Evolutionary conservation across 2,113 vertebrate species (phyloP).

Genomic region (Psettodes erumei): DNA sequence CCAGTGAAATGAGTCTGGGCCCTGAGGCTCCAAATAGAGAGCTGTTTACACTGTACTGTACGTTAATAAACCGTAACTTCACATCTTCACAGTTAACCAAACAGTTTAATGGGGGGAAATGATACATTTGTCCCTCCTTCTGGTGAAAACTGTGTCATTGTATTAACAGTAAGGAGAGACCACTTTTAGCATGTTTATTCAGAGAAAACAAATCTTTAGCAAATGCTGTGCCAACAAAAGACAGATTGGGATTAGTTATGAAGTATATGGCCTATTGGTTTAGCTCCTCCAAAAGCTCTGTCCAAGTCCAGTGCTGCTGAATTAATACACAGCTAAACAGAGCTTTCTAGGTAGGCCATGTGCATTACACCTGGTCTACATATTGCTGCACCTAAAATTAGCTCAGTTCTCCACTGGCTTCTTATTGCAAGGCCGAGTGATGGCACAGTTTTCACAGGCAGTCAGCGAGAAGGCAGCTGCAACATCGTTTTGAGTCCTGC

Average conservation of each 20-base stretch:
- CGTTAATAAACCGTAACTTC: slow-evolving; percentile 43
- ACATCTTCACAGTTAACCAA: slow-evolving; percentile 19
- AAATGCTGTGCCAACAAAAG: no score
- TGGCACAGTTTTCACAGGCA: slow-evolving; percentile 58
- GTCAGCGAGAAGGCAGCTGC: slow-evolving; percentile 18
- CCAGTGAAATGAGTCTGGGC: slow-evolving; percentile 10
- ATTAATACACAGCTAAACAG: slow-evolving; percentile 27
- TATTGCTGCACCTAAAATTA: slow-evolving; percentile 77
- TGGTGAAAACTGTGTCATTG: slow-evolving; percentile 29
- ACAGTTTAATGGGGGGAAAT: slow-evolving; percentile 5
- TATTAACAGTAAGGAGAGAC: slow-evolving; percentile 20
- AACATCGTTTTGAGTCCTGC: slow-evolving; percentile 9
- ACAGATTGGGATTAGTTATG: slow-evolving; percentile 37
- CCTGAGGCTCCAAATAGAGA: slow-evolving; percentile 24
- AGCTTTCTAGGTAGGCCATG: slow-evolving; percentile 70
- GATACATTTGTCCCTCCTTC: slow-evolving; percentile 4
- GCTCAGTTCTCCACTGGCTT: slow-evolving; percentile 63
- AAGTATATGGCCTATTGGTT: slow-evolving; percentile 23
- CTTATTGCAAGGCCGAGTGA: slow-evolving; percentile 44
- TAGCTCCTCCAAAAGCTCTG: slow-evolving; percentile 15
- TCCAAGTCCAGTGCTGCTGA: slow-evolving; percentile 34
- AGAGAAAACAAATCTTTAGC: slow-evolving; percentile 41
- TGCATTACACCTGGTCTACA: slow-evolving; percentile 76
- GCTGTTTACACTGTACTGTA: slow-evolving; percentile 49
- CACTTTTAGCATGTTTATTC: slow-evolving; percentile 39